Conservation (phyloP, 2,797 vertebrate species). For the Trematocara caparti region DNA sequence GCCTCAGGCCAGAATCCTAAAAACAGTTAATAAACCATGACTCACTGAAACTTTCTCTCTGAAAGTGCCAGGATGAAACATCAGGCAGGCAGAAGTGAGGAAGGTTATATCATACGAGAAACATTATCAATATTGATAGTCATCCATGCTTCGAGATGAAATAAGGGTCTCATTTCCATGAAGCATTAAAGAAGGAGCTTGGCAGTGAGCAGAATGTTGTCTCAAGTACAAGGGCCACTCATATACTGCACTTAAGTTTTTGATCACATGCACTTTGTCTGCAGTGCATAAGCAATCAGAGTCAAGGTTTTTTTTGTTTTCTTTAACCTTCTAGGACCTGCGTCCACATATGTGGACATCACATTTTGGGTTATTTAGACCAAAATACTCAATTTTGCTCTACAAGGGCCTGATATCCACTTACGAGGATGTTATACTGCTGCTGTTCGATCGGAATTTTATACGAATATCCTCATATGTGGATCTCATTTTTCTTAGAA, state of each 20-base stretch:
- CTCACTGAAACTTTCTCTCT: constrained; percentile 37
- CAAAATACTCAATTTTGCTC: too few relatives aligned
- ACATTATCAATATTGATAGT: constrained; percentile 46
- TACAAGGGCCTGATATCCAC: too few relatives aligned
- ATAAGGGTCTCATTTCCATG: constrained; percentile 30
- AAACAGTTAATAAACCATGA: constrained; percentile 47
- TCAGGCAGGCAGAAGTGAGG: constrained; percentile 18
- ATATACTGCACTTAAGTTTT: neutral
- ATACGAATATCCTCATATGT: too few relatives aligned
- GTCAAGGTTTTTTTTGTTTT: neutral
- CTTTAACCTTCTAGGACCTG: neutral
- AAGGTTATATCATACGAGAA: constrained; percentile 30
- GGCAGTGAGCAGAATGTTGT: neutral
- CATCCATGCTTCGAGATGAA: constrained; percentile 8
- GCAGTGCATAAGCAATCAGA: neutral
- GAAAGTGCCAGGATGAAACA: constrained; percentile 31
- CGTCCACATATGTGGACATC: too few relatives aligned
- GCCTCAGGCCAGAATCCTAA: constrained; percentile 21
- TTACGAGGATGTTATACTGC: too few relatives aligned
- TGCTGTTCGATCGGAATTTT: too few relatives aligned
- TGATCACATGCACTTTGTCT: neutral
- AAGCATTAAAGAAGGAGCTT: neutral
- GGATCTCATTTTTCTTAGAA: too few relatives aligned
- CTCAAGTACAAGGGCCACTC: neutral
- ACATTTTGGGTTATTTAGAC: too few relatives aligned